Base-by-base conservation (phyloP, 2,888 invertebrate species). In the Scaptomyza polygonia region DNA sequence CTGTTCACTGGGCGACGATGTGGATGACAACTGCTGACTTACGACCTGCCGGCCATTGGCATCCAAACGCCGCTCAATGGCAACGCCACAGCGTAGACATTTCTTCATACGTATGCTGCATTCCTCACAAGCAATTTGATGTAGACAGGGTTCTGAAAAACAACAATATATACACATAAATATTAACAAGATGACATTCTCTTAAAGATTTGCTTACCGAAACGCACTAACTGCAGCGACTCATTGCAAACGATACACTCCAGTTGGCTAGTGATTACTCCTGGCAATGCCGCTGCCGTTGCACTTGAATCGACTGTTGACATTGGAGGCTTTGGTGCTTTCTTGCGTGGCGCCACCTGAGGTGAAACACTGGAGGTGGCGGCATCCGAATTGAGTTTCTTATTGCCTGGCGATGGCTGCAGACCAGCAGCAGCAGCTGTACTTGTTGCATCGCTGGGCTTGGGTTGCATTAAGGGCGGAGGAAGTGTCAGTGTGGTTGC, bases 61-160 rank as follows among this genome's bases (percentile, higher is more conserved):
- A 6, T 93, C 93, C 52, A 94, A 78, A 30, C 94, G 91, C 64
- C 92, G 92, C 65, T 93, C 93, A 51, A 96, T 95, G 9, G 92
- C 88, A 34, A 92, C 91, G 40, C 94, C 94, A 87, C 96, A 96
- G 49, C 93, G 92, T 32, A 96, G 90, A 89, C 96, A 96, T 90
- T 95, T 96, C 89, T 96, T 96, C 94, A 96, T 95, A 54, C 96
- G 93, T 14, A 94, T 92, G 51, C 95, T 94, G 89, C 96, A 96
- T 69, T 96, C 95, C 77, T 94, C 94, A 88, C 96, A 96, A 0
- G 95, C 94, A 4, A 96, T 94, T 81, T 93, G 93, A 91, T 96
- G 96, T 53, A 93, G 93, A 89, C 96, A 96, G 0, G 96, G 96
- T 84, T 95, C 94, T 74, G 21, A n/a, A 40, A 47, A 39, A 16